A percentile compares a stretch with the other conserved stretches of the same genome.
These are phyloP conservation scores for Caenorhabditis auriculariae DNA, from an alignment of 2,888 invertebrate species.

Conservation along the genomic window DNA sequence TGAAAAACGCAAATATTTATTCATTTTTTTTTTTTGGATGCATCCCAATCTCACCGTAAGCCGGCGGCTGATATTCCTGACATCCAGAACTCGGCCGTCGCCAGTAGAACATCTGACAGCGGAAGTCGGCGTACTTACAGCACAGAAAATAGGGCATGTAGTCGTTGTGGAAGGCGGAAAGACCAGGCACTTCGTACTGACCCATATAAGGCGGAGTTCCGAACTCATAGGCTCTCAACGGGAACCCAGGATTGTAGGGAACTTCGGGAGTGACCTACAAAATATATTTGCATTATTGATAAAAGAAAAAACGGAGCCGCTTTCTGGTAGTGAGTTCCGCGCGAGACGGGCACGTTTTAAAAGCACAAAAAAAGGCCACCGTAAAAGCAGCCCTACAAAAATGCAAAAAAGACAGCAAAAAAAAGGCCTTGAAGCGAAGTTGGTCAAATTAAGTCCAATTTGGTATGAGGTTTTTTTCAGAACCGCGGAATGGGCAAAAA, in stretches of 20 bases:
- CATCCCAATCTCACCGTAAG: slow-evolving; percentile 68
- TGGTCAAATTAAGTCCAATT: too few species aligned
- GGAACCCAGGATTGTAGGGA: slow-evolving; percentile 62
- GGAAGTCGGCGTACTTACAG: slow-evolving; percentile 90
- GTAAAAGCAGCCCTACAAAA: too few species aligned
- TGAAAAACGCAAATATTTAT: too few species aligned
- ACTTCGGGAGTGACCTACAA: slow-evolving; percentile 38
- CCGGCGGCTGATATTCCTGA: slow-evolving; percentile 89
- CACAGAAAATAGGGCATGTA: slow-evolving; percentile 90
- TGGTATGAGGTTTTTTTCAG: too few species aligned
- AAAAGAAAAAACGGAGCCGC: too few species aligned
- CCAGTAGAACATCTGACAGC: slow-evolving; percentile 90
- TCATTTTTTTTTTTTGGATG: neutral
- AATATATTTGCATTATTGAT: too few species aligned
- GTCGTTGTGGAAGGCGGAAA: slow-evolving; percentile 95
- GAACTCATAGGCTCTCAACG: slow-evolving; percentile 72
- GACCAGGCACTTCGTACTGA: slow-evolving; percentile 86
- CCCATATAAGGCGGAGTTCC: slow-evolving; percentile 91
- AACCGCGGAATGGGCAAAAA: too few species aligned
- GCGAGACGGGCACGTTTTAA: neutral
- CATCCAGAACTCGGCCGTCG: slow-evolving; percentile 87
- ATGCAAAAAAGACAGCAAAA: too few species aligned
- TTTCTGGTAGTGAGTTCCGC: too few species aligned
- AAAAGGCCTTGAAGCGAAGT: too few species aligned
- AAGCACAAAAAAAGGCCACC: too few species aligned